Evolutionary conservation across 2,888 invertebrate genomes (phyloP).

Genomic region (Sesamia inferens): DNA sequence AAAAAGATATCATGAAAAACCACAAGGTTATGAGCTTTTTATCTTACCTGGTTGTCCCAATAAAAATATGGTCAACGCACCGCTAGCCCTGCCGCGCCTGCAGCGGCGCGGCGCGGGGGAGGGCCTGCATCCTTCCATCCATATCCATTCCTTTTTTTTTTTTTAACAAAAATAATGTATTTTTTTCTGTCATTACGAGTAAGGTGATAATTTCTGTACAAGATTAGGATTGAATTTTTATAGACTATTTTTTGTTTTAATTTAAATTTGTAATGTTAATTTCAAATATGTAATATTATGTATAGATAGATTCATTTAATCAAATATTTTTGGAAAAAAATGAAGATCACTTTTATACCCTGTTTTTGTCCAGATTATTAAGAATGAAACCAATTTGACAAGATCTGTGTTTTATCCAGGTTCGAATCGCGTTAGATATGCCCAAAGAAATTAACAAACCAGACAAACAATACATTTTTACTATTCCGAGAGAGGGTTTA

Average conservation of each 20-base stretch:
- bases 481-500: slow-evolving; percentile 94
- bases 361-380: background rate
- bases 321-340: background rate
- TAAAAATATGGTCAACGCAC: too few relatives aligned
- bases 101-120: too few relatives aligned
- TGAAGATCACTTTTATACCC: too few relatives aligned
- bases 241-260: background rate
- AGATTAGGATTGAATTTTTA: background rate
- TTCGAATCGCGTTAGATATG: slow-evolving; percentile 89
- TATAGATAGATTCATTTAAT: background rate
- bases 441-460: slow-evolving; percentile 90
- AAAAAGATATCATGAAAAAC: too few relatives aligned
- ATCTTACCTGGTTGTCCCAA: too few relatives aligned
- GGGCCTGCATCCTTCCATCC: too few relatives aligned
- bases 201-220: background rate
- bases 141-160: too few relatives aligned
- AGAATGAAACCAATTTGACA: background rate
- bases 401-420: slow-evolving; percentile 63
- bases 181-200: background rate
- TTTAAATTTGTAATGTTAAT: background rate
- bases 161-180: background rate
- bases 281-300: background rate
- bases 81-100: too few relatives aligned
- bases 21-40: too few relatives aligned
- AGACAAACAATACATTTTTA: slow-evolving; percentile 95